Evolutionary conservation across 1,140 invertebrate species (phyloP), one percentile per base, ranked within the genome.

Genomic region (Bombus consobrinus): DNA sequence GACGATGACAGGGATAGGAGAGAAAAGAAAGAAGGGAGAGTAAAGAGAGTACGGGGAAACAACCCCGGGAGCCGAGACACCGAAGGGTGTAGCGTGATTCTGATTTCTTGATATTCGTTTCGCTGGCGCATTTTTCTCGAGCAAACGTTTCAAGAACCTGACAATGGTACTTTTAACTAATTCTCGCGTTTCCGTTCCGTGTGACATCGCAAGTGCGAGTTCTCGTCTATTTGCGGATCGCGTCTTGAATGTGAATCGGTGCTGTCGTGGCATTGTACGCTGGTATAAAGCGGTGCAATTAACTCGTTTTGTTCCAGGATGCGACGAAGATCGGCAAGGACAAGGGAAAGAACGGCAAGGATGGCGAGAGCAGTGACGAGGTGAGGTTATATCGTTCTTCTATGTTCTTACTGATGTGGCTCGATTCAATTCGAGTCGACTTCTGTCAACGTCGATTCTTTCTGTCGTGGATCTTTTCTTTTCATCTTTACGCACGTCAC

Each of bases 291-390:
- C 47, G 41, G 80, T 71, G 79, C 79, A 87, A 59, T 86, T 47
- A 68, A 75, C 73, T 88, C 79, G 41, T 89, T 93, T 86, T 93
- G 90, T 95, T 96, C 83, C 92, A 96, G 95, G 94, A 95, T 86
- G 91, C 95, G 83, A 91, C 93, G 71, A 96, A 96, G 92, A 93
- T 93, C 71, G 92, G 88, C 87, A 93, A 95, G 93, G 92, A 94
- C 91, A 94, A 95, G 91, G 89, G 92, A 90, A 93, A 96, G 93
- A 95, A 94, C 92, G 93, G 93, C 91, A 95, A 94, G 89, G 95
- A 94, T 64, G 94, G 93, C 87, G 96, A 96, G 87, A 91, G 94
- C 89, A 94, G 91, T 76, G 95, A 96, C 89, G 95, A 95, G 94
- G 96, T 94, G 92, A 95, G 94, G 94, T 95, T 94, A 94, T 92